Base-by-base conservation (phyloP, 1,140 invertebrate genomes). In the Bombus vancouverensis region DNA sequence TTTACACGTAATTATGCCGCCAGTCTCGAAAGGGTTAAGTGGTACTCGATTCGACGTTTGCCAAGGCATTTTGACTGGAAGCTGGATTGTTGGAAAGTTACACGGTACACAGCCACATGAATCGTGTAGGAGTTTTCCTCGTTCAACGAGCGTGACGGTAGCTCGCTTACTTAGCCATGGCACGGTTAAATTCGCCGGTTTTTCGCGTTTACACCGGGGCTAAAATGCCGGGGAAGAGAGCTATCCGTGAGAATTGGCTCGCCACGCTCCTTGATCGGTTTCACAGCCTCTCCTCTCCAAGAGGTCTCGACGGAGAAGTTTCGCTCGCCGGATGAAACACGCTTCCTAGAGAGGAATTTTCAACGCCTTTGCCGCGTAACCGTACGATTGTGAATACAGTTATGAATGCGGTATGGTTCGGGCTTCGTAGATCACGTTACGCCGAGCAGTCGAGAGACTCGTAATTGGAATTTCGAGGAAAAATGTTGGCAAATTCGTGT, bases 331-430 rank as follows among this genome's bases (percentile, higher is more conserved):
- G 18, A 79, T 37, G 42, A 47, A 74, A 47, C 77, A 79, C 42
- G 42, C 13, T 68, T 68, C 39, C 32, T 18, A 12, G 6, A 47
- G n/a, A 70, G 44, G 32, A 70, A 70, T 80, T 80, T 53, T 80
- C 42, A 53, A 53, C 44, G 62, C n/a, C 44, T 65, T 44, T 37
- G 3, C 32, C 44, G 22, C 10, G 32, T 79, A 68, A 66, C 76
- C 59, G 57, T 37, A 15, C n/a, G 32, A 80, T 70, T 28, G n/a
- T 10, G 65, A 18, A 80, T 80, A 79, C 77, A 47, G 77, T 79
- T 79, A 68, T 68, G 39, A 79, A 79, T 34, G 39, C 62, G 32
- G 62, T 47, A 44, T 79, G 32, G 32, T 13, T 34, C 13, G 76
- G 4, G 13, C n/a, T 32, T 12, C 39, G n/a, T 74, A 74, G 44